Percentiles rank a stretch among this genome's conserved stretches.
phyloP scores from a whole-genome alignment of 1,140 invertebrate genomes.

The Anthonomus grandis region DNA sequence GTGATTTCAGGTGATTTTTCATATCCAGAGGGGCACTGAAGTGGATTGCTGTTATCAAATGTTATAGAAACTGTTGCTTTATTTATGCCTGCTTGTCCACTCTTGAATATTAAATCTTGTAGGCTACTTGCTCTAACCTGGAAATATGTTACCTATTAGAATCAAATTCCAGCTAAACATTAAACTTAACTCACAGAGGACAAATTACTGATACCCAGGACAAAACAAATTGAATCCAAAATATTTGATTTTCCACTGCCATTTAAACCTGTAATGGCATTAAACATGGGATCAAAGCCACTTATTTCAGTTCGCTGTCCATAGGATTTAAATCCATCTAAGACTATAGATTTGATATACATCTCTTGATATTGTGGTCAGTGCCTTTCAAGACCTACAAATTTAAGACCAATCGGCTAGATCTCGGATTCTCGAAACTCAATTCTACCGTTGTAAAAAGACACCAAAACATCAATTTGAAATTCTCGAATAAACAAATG shows the following conservation, averaged over 20 bases:
- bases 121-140: slow-evolving; percentile 87
- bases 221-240: slow-evolving; percentile 96
- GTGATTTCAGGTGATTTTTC: slow-evolving; percentile 90
- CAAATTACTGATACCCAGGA: slow-evolving; percentile 94
- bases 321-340: slow-evolving; percentile 99
- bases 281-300: slow-evolving; percentile 93
- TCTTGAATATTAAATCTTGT: slow-evolving; percentile 96
- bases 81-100: slow-evolving; percentile 92
- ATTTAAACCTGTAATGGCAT: slow-evolving; percentile 98
- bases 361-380: too few relatives aligned
- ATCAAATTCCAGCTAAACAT: slow-evolving; percentile 1
- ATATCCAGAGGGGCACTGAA: slow-evolving; percentile 87
- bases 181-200: slow-evolving; percentile 65
- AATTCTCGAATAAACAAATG: too few relatives aligned
- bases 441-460: too few relatives aligned
- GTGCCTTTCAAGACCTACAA: too few relatives aligned
- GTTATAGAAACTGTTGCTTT: slow-evolving; percentile 95
- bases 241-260: slow-evolving; percentile 99
- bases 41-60: slow-evolving; percentile 89
- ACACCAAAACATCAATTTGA: too few relatives aligned
- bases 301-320: slow-evolving; percentile 89
- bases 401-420: too few relatives aligned
- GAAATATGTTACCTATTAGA: slow-evolving; percentile 5
- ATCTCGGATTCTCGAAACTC: too few relatives aligned
- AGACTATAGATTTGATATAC: slow-evolving; percentile 90